Evolutionary conservation across 2,888 invertebrate species (phyloP).

Genomic region (Sphaerophoria taeniata): DNA sequence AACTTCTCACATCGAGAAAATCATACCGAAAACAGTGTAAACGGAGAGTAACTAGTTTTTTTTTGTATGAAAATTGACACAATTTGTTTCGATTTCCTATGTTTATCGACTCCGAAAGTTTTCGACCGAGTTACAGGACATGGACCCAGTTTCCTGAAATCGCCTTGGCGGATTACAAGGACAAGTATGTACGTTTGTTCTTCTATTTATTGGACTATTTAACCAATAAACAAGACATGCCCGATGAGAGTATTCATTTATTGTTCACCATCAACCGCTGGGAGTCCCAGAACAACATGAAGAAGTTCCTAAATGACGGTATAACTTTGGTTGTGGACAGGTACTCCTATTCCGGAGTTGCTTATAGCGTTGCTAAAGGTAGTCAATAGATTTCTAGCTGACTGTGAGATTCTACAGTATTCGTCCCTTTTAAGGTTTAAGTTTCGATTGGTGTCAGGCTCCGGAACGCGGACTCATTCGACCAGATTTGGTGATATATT

Average conservation of each 20-base stretch:
- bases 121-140: no score
- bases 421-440: slow-evolving; percentile 85
- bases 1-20: no score
- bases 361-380: slow-evolving; percentile 92
- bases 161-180: no score
- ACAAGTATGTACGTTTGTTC: no score
- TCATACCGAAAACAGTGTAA: no score
- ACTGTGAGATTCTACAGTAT: no score
- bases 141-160: no score
- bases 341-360: slow-evolving; percentile 97
- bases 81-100: no score
- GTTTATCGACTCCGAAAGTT: no score
- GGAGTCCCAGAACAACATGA: slow-evolving; percentile 90
- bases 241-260: slow-evolving; percentile 94
- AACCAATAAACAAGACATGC: slow-evolving; percentile 86
- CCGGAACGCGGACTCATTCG: slow-evolving; percentile 93
- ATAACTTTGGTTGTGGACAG: slow-evolving; percentile 94
- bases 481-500: slow-evolving; percentile 93
- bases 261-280: slow-evolving; percentile 98
- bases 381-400: slow-evolving; percentile 42
- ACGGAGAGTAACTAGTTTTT: no score
- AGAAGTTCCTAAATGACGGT: slow-evolving; percentile 87
- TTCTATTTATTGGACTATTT: no score
- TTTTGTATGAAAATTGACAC: no score
- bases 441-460: slow-evolving; percentile 93